phyloP scores from a whole-genome alignment of 2,797 vertebrate genomes.

The Myiotriccus ornatus region DNA sequence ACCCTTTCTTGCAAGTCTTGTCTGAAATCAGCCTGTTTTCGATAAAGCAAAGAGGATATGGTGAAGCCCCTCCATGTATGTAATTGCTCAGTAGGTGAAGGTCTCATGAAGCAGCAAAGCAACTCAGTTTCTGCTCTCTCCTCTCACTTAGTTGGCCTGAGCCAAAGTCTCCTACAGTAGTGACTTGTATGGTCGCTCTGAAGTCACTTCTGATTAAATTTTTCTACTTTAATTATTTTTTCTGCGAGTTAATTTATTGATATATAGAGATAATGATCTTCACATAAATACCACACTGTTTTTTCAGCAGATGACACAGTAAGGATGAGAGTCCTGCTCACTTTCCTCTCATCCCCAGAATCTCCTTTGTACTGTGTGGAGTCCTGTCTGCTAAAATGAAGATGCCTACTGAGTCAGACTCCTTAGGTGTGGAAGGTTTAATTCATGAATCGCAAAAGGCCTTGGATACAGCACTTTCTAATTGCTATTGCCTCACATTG shows the following conservation, averaged over 20 bases:
- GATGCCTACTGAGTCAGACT: neutral
- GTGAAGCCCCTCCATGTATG: fast-evolving
- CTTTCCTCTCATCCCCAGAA: neutral
- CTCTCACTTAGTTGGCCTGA: neutral
- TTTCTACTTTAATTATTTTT: neutral
- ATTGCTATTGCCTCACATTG: neutral
- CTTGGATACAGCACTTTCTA: neutral
- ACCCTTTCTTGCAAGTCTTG: neutral
- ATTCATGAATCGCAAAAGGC: neutral
- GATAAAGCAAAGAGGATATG: neutral
- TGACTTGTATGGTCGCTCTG: neutral
- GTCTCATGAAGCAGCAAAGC: neutral
- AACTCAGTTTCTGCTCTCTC: neutral
- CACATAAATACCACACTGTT: neutral
- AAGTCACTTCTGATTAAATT: neutral
- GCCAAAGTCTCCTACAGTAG: neutral
- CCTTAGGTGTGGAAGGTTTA: neutral
- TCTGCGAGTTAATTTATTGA: neutral
- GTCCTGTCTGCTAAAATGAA: neutral
- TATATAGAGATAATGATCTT: neutral
- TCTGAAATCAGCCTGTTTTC: neutral
- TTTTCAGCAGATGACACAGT: neutral
- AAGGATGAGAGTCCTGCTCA: neutral
- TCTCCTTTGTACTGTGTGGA: neutral
- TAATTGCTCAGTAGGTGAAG: neutral